Evolutionary conservation across 2,113 vertebrate species (phyloP), one percentile per base, ranked within the genome.

Genomic region (Daboia siamensis): DNA sequence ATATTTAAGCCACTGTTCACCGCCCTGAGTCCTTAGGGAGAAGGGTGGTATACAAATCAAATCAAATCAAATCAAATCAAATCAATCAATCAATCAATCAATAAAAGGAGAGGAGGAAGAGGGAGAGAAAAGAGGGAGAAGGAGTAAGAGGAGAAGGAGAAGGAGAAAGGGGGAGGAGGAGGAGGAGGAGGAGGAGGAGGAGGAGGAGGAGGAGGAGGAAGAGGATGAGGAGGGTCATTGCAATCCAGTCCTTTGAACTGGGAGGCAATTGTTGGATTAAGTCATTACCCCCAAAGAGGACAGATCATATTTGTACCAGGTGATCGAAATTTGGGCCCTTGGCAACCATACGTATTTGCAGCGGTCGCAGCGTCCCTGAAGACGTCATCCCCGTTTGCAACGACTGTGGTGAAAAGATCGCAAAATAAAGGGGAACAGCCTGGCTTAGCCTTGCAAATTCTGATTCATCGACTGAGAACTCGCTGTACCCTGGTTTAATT

Each of bases 121-220:
- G 24, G 24, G 3, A n/a, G n/a, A n/a, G n/a, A n/a, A n/a, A 39
- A 39, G 39, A 39, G 2, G 39, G 39, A 39, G 39, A 2, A 2
- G 2, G 39, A 39, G 39, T 1, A 39, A 2, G 2, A 2, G 39
- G 2, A 2, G 39, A 39, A 2, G 39, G 2, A 2, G 2, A 39
- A 39, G 39, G 39, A 39, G 39, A n/a, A 39, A 39, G 39, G 2
- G 2, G 39, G 39, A 39, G 39, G 39, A 2, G 2, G 39, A 39
- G 39, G 2, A 39, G 39, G 2, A 2, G 39, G 2, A 2, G 39
- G 2, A 2, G 39, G 2, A 2, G 2, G 2, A 39, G 39, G 39
- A 39, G 39, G 39, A 39, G 39, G 39, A 39, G 39, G 39, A 2
- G 39, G 2, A 39, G 39, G 39, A 39, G 39, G 39, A 39, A 39